A percentile compares a stretch with the other conserved stretches of the same genome.
Conservation (phyloP, 2,888 invertebrate genomes). For the Philhelius pedissequus region DNA sequence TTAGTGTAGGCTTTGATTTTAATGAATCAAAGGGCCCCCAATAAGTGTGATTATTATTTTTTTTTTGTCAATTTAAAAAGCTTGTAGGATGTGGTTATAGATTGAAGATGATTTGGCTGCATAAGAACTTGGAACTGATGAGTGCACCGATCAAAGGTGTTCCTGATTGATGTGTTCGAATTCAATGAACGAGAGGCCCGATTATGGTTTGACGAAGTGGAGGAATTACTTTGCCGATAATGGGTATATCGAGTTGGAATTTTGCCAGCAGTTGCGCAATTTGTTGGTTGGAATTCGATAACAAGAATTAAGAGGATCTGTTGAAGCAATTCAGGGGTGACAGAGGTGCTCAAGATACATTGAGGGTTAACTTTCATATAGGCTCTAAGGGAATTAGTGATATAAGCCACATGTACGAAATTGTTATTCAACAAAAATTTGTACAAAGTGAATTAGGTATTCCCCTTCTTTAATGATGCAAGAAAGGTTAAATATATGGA, state of each 20-base stretch:
- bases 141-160: neutral
- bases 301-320: neutral
- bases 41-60: neutral
- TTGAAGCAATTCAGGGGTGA: neutral
- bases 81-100: neutral
- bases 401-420: too few relatives aligned
- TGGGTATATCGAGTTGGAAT: slow-evolving; percentile 36
- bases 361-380: neutral
- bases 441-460: too few relatives aligned
- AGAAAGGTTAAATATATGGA: too few relatives aligned
- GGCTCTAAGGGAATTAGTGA: too few relatives aligned
- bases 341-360: neutral
- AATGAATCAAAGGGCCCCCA: slow-evolving; percentile 32
- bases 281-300: slow-evolving; percentile 3
- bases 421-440: too few relatives aligned
- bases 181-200: slow-evolving; percentile 37
- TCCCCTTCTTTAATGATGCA: too few relatives aligned
- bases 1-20: slow-evolving; percentile 51
- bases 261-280: neutral
- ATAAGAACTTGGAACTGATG: neutral
- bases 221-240: slow-evolving; percentile 43
- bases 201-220: slow-evolving; percentile 37
- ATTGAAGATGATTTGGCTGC: neutral
- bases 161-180: slow-evolving; percentile 42
- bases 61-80: neutral